Evolutionary conservation across 2,888 invertebrate species (phyloP).

Genomic region (Diachrysia chrysitis): DNA sequence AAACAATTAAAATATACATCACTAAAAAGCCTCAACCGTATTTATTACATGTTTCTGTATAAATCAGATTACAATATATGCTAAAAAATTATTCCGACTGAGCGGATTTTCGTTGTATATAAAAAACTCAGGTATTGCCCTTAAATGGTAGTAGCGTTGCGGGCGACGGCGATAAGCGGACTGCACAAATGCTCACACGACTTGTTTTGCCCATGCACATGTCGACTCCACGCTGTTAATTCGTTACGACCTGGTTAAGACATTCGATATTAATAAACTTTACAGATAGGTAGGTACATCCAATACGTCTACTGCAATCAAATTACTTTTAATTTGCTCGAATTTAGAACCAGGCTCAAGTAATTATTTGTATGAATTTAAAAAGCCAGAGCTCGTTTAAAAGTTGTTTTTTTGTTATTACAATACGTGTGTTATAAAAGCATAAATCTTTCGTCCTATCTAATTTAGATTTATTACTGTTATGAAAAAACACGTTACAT

Average conservation of each 20-base stretch:
- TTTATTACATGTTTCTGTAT: neutral
- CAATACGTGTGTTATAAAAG: constrained; percentile 8
- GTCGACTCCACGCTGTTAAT: constrained; percentile 48
- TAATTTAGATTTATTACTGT: constrained; percentile 13
- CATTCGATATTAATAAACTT: constrained; percentile 32
- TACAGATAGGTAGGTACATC: neutral
- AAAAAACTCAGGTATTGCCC: constrained; percentile 2
- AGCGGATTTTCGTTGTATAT: neutral
- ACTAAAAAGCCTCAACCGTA: neutral
- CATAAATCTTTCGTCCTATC: constrained; percentile 10
- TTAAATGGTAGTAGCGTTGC: constrained; percentile 58
- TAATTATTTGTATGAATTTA: constrained; percentile 4
- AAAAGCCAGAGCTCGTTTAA: neutral
- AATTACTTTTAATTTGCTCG: neutral
- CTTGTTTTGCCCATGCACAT: constrained; percentile 41
- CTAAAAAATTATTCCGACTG: neutral
- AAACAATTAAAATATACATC: too few species aligned
- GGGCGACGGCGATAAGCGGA: constrained; percentile 59
- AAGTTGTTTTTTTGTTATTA: neutral
- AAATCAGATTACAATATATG: neutral
- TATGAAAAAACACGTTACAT: constrained; percentile 15
- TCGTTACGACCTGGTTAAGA: constrained; percentile 40
- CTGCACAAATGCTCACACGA: constrained; percentile 35
- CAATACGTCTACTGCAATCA: too few species aligned
- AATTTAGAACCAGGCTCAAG: neutral